phyloP scores from a whole-genome alignment of 2,797 vertebrate genomes.

The Hydrophis major region DNA sequence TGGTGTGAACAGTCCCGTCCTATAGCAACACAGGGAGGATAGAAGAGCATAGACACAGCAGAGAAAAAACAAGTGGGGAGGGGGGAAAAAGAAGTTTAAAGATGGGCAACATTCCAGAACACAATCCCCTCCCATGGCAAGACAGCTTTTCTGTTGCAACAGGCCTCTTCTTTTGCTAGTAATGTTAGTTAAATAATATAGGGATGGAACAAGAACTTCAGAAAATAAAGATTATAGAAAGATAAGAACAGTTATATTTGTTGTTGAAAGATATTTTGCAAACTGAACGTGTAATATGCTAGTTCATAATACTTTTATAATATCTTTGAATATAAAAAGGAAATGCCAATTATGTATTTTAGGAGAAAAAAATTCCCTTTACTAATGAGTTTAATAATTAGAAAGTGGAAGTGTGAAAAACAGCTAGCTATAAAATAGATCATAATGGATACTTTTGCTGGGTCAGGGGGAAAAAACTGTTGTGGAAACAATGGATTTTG shows the following conservation, averaged over 20 bases:
- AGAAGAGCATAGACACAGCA: conserved; percentile 18
- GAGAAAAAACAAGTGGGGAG: conserved; percentile 15
- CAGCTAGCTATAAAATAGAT: not conserved
- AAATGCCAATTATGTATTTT: not conserved
- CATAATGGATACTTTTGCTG: not conserved
- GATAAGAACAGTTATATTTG: not conserved
- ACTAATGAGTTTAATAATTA: not conserved
- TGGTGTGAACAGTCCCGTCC: conserved; percentile 97
- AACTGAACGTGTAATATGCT: not conserved
- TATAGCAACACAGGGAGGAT: conserved; percentile 70
- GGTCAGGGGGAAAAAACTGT: not conserved
- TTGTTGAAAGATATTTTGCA: not conserved
- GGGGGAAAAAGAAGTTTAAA: conserved; percentile 5
- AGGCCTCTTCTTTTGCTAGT: not conserved
- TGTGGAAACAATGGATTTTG: not conserved
- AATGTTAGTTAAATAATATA: not conserved
- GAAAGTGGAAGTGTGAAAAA: not conserved
- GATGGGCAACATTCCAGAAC: not conserved
- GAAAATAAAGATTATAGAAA: not conserved
- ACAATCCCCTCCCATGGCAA: not conserved
- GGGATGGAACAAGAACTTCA: not conserved
- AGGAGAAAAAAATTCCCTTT: too few relatives aligned
- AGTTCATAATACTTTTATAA: not conserved
- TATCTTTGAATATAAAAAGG: not conserved
- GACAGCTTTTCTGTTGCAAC: not conserved